Conservation (phyloP, 2,888 invertebrate genomes). For the Diachrysia chrysitis region DNA sequence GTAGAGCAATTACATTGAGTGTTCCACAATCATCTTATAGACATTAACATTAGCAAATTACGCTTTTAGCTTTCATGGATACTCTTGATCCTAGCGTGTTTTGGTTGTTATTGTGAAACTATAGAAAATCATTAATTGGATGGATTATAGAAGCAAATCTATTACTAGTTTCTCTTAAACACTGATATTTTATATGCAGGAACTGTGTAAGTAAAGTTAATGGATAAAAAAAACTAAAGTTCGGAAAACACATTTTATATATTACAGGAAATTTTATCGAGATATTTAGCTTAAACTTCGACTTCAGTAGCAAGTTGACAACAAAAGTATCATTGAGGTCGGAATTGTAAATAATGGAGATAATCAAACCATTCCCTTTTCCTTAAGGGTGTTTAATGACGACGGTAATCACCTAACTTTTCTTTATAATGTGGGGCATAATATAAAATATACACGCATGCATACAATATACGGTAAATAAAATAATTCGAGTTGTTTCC, state of each 20-base stretch:
- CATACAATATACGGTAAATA: background rate
- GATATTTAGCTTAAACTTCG: background rate
- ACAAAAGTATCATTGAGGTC: background rate
- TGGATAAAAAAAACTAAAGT: too few species aligned
- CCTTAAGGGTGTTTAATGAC: background rate
- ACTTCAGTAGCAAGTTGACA: background rate
- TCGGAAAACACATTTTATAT: background rate
- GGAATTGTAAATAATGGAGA: background rate
- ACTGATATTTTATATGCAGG: too few species aligned
- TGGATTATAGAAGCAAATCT: too few species aligned
- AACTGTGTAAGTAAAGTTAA: too few species aligned
- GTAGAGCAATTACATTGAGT: conserved; percentile 51
- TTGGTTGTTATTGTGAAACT: background rate
- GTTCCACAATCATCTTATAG: conserved; percentile 17
- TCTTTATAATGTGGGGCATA: conserved; percentile 37
- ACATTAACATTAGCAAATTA: conserved; percentile 46
- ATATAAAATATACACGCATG: background rate
- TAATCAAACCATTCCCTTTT: background rate
- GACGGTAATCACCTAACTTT: conserved; percentile 24
- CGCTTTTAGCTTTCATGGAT: conserved; percentile 40
- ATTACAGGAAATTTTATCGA: background rate
- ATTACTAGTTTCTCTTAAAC: too few species aligned
- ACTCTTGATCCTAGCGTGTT: background rate
- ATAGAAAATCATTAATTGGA: background rate
- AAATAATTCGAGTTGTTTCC: background rate